phyloP scores from a whole-genome alignment of 2,888 invertebrate species.

The Aphelenchoides bicaudatus region DNA sequence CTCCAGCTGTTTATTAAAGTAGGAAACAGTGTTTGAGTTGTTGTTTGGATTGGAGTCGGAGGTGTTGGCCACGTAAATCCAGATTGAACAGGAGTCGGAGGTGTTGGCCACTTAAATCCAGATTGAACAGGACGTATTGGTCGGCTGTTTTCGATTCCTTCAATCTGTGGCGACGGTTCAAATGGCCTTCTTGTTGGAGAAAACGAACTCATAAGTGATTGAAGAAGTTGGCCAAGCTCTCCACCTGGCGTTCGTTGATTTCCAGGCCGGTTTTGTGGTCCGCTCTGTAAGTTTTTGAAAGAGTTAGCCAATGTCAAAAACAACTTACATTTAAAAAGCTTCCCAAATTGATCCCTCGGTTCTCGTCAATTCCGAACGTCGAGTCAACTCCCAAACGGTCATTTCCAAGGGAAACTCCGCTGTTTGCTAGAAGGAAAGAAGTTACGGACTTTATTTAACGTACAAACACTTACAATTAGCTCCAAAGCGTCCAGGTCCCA shows the following conservation, averaged over 20 bases:
- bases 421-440: too few relatives aligned
- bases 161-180: too few relatives aligned
- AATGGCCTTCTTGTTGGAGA: background rate
- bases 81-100: background rate
- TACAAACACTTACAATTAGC: too few relatives aligned
- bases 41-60: background rate
- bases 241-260: background rate
- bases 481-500: too few relatives aligned
- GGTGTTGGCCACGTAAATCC: background rate
- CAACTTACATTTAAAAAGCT: slow-evolving; percentile 12
- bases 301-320: background rate
- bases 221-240: background rate
- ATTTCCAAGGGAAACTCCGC: too few relatives aligned
- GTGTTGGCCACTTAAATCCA: background rate
- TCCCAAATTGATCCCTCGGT: slow-evolving; percentile 13
- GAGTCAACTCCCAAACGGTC: too few relatives aligned
- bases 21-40: too few relatives aligned
- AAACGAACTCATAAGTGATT: background rate
- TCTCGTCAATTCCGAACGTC: slow-evolving; percentile 14
- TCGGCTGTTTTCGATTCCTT: too few relatives aligned
- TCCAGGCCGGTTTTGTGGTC: background rate
- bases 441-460: too few relatives aligned
- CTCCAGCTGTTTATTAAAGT: too few relatives aligned
- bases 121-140: too few relatives aligned
- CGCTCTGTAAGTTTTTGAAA: background rate